Evolutionary conservation across 2,888 invertebrate genomes (phyloP).

Genomic region (Patella caerulea): DNA sequence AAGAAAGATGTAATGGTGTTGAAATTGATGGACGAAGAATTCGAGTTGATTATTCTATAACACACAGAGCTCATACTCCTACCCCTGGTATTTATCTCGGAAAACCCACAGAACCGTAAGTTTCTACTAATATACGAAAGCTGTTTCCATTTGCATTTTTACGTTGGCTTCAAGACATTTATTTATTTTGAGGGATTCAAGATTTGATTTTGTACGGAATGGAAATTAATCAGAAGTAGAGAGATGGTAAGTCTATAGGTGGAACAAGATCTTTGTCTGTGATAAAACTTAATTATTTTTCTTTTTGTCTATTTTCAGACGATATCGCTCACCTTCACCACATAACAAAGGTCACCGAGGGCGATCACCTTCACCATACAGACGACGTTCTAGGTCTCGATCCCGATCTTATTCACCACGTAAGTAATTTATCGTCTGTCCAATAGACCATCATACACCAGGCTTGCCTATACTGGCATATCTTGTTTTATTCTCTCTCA

Average conservation of each 20-base stretch:
- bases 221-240: slow-evolving; percentile 72
- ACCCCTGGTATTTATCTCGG: slow-evolving; percentile 98
- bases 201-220: slow-evolving; percentile 72
- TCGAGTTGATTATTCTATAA: slow-evolving; percentile 95
- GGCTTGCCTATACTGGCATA: too few species aligned
- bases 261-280: too few species aligned
- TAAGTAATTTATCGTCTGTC: slow-evolving; percentile 75
- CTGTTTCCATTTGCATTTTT: slow-evolving; percentile 4
- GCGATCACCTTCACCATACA: slow-evolving; percentile 82
- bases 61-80: slow-evolving; percentile 95
- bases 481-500: too few species aligned
- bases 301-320: slow-evolving; percentile 5
- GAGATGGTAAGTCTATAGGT: too few species aligned
- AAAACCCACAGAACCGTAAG: slow-evolving; percentile 81
- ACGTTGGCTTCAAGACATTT: neutral
- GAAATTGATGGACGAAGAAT: slow-evolving; percentile 94
- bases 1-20: slow-evolving; percentile 93
- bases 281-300: too few species aligned
- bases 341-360: slow-evolving; percentile 42
- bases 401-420: slow-evolving; percentile 85
- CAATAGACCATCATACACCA: too few species aligned
- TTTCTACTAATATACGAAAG: too few species aligned
- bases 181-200: neutral
- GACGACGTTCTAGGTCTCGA: slow-evolving; percentile 82
- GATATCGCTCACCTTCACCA: slow-evolving; percentile 27